A percentile compares a stretch with the other conserved stretches of the same genome.
Conservation (phyloP, 2,888 invertebrate genomes). For the Escarpia spicata region DNA sequence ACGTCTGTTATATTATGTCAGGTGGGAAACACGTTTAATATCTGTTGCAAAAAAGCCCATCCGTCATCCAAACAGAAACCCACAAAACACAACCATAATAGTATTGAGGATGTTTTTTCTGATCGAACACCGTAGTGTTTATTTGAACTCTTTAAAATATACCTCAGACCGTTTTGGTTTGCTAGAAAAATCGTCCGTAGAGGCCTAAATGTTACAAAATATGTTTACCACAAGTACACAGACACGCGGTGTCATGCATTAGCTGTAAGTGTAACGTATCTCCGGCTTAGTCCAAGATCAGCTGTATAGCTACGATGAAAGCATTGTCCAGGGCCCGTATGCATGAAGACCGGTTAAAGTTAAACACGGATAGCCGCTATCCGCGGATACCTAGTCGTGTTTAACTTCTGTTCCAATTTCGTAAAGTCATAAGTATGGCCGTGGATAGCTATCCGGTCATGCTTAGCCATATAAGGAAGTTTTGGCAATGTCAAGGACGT, state of each 20-base stretch:
- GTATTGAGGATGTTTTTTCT: not conserved
- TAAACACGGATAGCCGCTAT: too few species aligned
- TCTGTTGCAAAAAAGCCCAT: not conserved
- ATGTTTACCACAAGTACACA: not conserved
- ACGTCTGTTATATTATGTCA: too few species aligned
- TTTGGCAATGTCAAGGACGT: not conserved
- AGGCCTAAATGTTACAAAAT: not conserved
- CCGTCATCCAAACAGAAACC: not conserved
- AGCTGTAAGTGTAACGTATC: not conserved
- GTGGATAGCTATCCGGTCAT: too few species aligned
- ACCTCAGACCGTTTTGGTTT: not conserved
- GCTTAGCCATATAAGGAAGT: too few species aligned
- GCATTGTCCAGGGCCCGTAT: too few species aligned
- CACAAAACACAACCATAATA: not conserved
- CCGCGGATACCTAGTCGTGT: too few species aligned
- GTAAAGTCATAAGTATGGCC: too few species aligned
- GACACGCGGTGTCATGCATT: not conserved
- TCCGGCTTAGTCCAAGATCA: not conserved
- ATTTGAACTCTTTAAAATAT: not conserved
- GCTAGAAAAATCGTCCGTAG: not conserved
- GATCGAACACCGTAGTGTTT: not conserved
- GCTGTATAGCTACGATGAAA: not conserved
- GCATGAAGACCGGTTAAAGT: too few species aligned
- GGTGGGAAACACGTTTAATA: too few species aligned
- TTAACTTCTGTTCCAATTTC: too few species aligned